phyloP scores from a whole-genome alignment of 2,113 vertebrate species.

The Eublepharis macularius region DNA sequence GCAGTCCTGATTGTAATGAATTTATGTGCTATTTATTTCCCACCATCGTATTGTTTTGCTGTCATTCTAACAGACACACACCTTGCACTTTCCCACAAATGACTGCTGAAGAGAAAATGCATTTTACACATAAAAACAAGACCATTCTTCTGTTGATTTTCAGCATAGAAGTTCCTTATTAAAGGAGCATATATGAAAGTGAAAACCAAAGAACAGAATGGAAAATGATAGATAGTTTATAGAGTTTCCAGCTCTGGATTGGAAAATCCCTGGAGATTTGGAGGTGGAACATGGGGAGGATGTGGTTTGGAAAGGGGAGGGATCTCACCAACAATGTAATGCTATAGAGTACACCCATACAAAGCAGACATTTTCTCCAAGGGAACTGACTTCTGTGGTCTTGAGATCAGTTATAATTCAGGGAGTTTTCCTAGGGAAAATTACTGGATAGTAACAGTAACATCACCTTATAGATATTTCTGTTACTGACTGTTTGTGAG shows the following conservation, averaged over 20 bases:
- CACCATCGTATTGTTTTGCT: constrained; percentile 11
- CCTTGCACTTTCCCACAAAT: constrained; percentile 1
- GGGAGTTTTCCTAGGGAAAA: fast-evolving
- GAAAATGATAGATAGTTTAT: neutral
- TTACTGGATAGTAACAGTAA: neutral
- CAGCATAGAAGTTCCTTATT: neutral
- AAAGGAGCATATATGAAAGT: neutral
- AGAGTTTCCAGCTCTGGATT: neutral
- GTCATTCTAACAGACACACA: constrained; percentile 16
- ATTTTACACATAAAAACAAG: neutral
- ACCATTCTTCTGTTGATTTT: neutral
- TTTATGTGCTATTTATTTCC: constrained; percentile 22
- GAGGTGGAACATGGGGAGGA: too few species aligned
- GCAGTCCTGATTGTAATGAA: neutral
- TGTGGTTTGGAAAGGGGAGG: too few species aligned
- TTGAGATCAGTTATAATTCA: too few species aligned
- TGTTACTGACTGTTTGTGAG: neutral
- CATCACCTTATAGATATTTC: neutral
- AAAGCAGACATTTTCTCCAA: too few species aligned
- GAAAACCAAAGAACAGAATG: neutral
- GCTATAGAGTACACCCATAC: too few species aligned
- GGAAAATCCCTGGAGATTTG: too few species aligned
- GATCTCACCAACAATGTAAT: too few species aligned
- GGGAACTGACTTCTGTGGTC: too few species aligned
- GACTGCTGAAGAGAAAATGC: constrained; percentile 22